Conservation (phyloP, 2,888 invertebrate genomes). For the Stenodera caucasica region DNA sequence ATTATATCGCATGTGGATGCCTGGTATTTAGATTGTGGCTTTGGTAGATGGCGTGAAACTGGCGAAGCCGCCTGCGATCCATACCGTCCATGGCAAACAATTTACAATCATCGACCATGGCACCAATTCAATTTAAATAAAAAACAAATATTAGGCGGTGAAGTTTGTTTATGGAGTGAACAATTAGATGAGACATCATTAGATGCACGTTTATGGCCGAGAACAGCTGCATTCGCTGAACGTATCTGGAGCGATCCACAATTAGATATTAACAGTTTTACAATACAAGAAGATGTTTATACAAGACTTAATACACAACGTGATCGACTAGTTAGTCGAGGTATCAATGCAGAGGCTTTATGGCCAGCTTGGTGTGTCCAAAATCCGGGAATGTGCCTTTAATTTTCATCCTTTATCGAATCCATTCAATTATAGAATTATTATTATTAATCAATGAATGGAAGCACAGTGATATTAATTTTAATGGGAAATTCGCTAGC, state of each 20-base stretch:
- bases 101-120: constrained; percentile 84
- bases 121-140: constrained; percentile 56
- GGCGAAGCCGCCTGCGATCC: constrained; percentile 86
- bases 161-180: constrained; percentile 85
- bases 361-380: constrained; percentile 79
- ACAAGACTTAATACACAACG: constrained; percentile 69
- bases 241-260: constrained; percentile 72
- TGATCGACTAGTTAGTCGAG: constrained; percentile 64
- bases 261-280: constrained; percentile 42
- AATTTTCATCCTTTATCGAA: constrained; percentile 32
- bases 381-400: constrained; percentile 73
- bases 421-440: no score
- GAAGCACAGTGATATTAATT: constrained; percentile 41
- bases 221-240: constrained; percentile 80
- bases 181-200: constrained; percentile 74
- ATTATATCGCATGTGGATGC: constrained; percentile 85
- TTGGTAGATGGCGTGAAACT: constrained; percentile 81
- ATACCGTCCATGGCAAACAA: constrained; percentile 84
- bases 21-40: constrained; percentile 87
- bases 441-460: no score
- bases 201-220: constrained; percentile 81
- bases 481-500: constrained; percentile 28
- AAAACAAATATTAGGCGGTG: constrained; percentile 68
- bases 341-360: constrained; percentile 69
- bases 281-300: constrained; percentile 67